Evolutionary conservation across 2,113 vertebrate genomes (phyloP).

Genomic region (Cheilinus undulatus): DNA sequence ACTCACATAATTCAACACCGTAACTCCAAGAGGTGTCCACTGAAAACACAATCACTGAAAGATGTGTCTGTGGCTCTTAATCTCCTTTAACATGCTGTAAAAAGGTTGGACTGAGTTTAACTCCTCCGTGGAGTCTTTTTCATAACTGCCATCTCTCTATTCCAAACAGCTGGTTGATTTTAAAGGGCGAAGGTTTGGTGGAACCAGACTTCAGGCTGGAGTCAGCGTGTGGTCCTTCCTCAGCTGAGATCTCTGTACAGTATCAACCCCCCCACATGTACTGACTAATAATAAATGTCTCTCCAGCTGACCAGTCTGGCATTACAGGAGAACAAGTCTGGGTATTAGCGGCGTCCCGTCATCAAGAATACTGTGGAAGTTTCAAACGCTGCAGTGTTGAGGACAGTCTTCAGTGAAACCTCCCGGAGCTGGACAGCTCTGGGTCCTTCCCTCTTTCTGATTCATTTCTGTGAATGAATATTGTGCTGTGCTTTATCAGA

Average conservation of each 20-base stretch:
- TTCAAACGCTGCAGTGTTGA: background rate
- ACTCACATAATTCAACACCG: background rate
- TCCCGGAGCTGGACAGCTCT: background rate
- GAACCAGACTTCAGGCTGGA: too few relatives aligned
- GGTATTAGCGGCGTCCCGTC: background rate
- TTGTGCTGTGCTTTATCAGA: background rate
- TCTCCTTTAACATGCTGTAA: background rate
- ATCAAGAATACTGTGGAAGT: background rate
- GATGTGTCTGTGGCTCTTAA: background rate
- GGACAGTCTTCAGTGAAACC: conserved; percentile 5
- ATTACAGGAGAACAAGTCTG: background rate
- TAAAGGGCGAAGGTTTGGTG: too few relatives aligned
- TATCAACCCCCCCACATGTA: too few relatives aligned
- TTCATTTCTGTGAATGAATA: background rate
- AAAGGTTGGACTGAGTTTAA: background rate
- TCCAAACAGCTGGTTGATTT: background rate
- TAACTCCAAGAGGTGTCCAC: background rate
- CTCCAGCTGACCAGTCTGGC: background rate
- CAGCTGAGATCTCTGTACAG: too few relatives aligned
- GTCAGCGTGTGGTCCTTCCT: too few relatives aligned
- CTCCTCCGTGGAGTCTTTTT: too few relatives aligned
- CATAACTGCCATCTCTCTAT: background rate
- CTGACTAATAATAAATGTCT: background rate
- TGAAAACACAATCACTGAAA: background rate
- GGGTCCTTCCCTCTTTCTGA: background rate